Evolutionary conservation across 2,113 vertebrate species (phyloP).

Genomic region (Elaphurus davidianus): DNA sequence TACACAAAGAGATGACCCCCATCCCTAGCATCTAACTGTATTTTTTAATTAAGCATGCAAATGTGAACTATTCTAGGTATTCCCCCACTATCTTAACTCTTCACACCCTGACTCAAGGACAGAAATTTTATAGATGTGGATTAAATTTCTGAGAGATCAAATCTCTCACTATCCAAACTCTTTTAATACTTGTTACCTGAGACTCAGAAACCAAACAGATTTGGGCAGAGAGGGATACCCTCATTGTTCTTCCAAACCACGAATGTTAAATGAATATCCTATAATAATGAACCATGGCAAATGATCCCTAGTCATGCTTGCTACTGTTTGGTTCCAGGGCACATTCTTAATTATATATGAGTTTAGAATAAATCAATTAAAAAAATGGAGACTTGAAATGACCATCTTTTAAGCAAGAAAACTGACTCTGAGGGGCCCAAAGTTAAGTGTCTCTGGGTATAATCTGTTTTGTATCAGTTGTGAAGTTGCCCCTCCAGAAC

Average conservation of each 20-base stretch:
- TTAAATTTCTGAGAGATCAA: neutral
- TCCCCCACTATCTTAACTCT: neutral
- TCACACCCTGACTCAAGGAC: neutral
- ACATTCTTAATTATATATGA: neutral
- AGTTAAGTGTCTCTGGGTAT: neutral
- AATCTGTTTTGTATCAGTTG: neutral
- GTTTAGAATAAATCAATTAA: neutral
- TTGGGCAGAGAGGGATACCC: neutral
- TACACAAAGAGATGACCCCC: neutral
- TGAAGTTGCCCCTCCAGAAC: neutral
- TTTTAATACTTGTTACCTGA: neutral
- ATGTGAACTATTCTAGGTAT: neutral
- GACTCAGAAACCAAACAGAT: slow-evolving; percentile 8
- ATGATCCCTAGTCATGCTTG: neutral
- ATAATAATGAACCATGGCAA: neutral
- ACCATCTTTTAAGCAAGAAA: neutral
- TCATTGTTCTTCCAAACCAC: neutral
- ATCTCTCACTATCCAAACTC: neutral
- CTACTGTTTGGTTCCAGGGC: neutral
- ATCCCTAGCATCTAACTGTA: neutral
- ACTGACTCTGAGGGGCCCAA: neutral
- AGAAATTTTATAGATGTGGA: neutral
- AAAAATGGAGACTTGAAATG: neutral
- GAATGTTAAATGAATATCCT: neutral
- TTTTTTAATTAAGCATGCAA: neutral